phyloP scores from a whole-genome alignment of 2,888 invertebrate genomes.

The Drosophila acutilabella region DNA sequence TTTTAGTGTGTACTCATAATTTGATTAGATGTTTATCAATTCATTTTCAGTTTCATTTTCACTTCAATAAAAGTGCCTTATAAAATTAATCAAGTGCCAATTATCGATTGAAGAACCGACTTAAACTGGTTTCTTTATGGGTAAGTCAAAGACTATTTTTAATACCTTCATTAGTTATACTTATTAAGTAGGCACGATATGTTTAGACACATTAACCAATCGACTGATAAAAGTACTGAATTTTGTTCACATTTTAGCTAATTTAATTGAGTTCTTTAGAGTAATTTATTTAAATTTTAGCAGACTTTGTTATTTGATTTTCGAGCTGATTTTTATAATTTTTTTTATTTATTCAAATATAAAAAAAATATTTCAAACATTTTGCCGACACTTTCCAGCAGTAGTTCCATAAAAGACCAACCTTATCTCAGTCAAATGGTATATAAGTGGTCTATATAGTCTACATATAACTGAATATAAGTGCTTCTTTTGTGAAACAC shows the following conservation, averaged over 20 bases:
- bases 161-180: not conserved
- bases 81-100: conserved; percentile 37
- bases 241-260: not conserved
- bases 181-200: not conserved
- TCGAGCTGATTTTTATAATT: not conserved
- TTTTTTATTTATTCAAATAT: not conserved
- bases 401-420: not conserved
- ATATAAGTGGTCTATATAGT: not conserved
- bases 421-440: conserved; percentile 1
- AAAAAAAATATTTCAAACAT: not conserved
- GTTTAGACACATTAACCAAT: not conserved
- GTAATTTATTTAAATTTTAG: not conserved
- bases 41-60: conserved; percentile 25
- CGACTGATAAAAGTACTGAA: not conserved
- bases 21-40: conserved; percentile 7
- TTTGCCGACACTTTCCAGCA: not conserved
- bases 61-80: conserved; percentile 18
- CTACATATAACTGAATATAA: not conserved
- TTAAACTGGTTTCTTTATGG: conserved; percentile 10
- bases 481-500: conserved; percentile 62
- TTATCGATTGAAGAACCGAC: conserved; percentile 10
- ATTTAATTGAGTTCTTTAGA: not conserved
- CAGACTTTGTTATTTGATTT: not conserved
- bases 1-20: not conserved
- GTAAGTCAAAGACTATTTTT: not conserved